These are phyloP conservation scores for Salvelinus sp. DNA, from an alignment of 2,113 vertebrate genomes.

Conservation along the genomic window DNA sequence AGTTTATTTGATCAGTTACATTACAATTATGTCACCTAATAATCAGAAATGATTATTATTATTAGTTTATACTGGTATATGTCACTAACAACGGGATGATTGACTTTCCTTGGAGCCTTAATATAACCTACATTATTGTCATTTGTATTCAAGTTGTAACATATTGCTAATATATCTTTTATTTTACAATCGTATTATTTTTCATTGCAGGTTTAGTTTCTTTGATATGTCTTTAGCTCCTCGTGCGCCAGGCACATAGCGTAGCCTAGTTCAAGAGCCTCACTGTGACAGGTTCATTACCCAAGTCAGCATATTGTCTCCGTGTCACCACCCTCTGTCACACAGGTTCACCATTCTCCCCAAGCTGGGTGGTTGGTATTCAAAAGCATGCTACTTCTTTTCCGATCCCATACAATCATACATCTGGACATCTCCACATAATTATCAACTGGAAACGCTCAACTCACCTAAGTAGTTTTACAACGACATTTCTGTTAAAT, in stretches of 20 bases:
- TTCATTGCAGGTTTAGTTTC: not conserved
- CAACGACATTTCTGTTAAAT: not conserved
- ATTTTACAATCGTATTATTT: not conserved
- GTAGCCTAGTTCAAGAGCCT: constrained; percentile 2
- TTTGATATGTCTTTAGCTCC: not conserved
- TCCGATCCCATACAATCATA: constrained; percentile 1
- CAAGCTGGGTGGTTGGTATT: constrained; percentile 18
- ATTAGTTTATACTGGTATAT: not conserved
- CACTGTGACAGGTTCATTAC: constrained; percentile 47
- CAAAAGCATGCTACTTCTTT: constrained; percentile 12
- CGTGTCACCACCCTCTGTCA: constrained; percentile 22
- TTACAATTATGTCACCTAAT: not conserved
- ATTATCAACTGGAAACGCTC: not conserved
- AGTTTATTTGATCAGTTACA: not conserved
- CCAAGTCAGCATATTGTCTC: constrained; percentile 29
- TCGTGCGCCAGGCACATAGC: not conserved
- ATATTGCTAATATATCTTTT: too few relatives aligned
- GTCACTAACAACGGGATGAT: not conserved
- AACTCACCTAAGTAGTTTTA: not conserved
- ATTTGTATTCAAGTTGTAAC: too few relatives aligned
- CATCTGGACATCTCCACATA: not conserved
- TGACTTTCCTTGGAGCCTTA: not conserved
- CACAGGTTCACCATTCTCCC: constrained; percentile 8
- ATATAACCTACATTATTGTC: too few relatives aligned
- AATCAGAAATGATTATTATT: not conserved